These are phyloP conservation scores for Mormyrus lacerda DNA, from an alignment of 2,113 vertebrate species.

Conservation along the genomic window DNA sequence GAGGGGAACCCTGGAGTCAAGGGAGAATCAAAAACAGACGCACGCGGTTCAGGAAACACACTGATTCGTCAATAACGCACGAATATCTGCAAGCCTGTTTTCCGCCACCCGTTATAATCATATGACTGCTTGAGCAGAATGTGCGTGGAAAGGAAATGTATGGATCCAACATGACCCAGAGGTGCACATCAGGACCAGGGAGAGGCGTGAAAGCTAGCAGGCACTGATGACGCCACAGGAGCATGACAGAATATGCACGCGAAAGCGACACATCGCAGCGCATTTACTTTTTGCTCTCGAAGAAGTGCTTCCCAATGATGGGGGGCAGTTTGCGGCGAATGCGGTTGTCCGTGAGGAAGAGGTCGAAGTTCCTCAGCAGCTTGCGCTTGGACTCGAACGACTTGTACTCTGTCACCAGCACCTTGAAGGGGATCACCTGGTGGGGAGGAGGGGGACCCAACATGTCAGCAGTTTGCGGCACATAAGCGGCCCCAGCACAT, in stretches of 20 bases:
- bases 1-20: constrained; percentile 58
- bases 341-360: constrained; percentile 77
- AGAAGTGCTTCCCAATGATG: constrained; percentile 81
- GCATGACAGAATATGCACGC: background rate
- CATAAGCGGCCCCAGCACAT: too few relatives aligned
- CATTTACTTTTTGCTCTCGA: constrained; percentile 68
- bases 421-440: constrained; percentile 74
- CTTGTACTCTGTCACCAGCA: constrained; percentile 77
- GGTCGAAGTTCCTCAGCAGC: constrained; percentile 68
- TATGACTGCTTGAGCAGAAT: background rate
- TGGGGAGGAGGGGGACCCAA: background rate
- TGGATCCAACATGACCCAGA: background rate
- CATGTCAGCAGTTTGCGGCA: background rate
- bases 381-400: constrained; percentile 73
- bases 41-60: background rate
- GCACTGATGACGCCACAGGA: background rate
- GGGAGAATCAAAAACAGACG: background rate
- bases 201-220: background rate
- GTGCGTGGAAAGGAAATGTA: background rate
- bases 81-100: background rate
- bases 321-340: constrained; percentile 72
- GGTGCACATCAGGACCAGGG: background rate
- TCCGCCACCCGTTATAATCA: background rate
- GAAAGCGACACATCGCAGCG: background rate
- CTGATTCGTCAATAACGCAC: background rate